Evolutionary conservation across 2,797 vertebrate genomes (phyloP).

Genomic region (Syngnathus rostellatus): DNA sequence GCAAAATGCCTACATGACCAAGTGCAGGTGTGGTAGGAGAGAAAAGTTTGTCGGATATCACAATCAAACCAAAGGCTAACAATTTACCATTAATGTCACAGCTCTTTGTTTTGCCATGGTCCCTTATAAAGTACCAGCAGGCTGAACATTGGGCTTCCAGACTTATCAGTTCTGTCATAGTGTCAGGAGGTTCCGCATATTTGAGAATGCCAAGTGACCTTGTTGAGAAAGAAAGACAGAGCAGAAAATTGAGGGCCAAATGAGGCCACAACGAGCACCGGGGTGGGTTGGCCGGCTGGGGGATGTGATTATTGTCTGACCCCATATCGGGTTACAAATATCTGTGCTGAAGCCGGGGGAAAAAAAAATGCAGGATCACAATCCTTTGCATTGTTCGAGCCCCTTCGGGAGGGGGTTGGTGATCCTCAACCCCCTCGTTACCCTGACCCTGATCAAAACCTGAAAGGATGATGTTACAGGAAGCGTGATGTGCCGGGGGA

Average conservation of each 20-base stretch:
- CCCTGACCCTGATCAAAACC: slow-evolving; percentile 53
- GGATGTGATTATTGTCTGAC: slow-evolving; percentile 48
- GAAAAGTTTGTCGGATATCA: background rate
- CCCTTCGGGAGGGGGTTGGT: slow-evolving; percentile 17
- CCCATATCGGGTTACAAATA: slow-evolving; percentile 45
- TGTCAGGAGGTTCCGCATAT: slow-evolving; percentile 10
- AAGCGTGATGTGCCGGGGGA: slow-evolving; percentile 62
- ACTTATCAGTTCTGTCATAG: background rate
- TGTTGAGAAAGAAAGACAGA: slow-evolving; percentile 1
- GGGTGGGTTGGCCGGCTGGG: slow-evolving; percentile 11
- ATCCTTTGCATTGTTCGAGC: slow-evolving; percentile 64
- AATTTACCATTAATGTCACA: background rate
- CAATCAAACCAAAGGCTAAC: background rate
- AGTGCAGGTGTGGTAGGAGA: too few relatives aligned
- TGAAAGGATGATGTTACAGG: slow-evolving; percentile 70
- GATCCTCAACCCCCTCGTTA: slow-evolving; percentile 40
- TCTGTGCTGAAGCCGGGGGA: slow-evolving; percentile 26
- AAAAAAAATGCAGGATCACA: slow-evolving; percentile 44
- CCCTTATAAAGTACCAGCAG: background rate
- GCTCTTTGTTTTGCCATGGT: background rate
- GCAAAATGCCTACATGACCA: too few relatives aligned
- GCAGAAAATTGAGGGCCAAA: slow-evolving; percentile 12
- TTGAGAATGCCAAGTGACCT: slow-evolving; percentile 17
- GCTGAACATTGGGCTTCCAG: background rate
- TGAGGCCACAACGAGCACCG: slow-evolving; percentile 12